Evolutionary conservation across 2,888 invertebrate genomes (phyloP).

Genomic region (Stomorhina lunata): DNA sequence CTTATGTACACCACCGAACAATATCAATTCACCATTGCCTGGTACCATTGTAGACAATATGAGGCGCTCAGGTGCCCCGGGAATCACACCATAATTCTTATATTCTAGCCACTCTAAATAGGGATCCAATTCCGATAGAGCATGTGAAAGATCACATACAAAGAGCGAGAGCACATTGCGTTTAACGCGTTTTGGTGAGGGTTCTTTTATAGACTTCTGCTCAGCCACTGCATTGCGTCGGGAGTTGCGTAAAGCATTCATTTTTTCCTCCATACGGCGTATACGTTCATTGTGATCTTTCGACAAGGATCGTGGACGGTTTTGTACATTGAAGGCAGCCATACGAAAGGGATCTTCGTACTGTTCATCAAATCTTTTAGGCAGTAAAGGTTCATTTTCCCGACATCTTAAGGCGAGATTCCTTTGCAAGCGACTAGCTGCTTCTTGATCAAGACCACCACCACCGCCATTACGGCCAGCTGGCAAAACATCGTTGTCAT

Average conservation of each 20-base stretch:
- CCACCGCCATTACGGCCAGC: constrained; percentile 33
- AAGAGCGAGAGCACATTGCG: constrained; percentile 89
- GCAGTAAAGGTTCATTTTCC: constrained; percentile 77
- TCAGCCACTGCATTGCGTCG: constrained; percentile 73
- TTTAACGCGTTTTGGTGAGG: constrained; percentile 83
- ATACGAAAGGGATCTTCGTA: constrained; percentile 81
- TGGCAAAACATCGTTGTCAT: constrained; percentile 68
- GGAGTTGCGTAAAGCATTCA: constrained; percentile 79
- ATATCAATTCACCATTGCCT: constrained; percentile 94
- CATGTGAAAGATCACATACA: constrained; percentile 90
- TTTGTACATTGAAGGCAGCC: constrained; percentile 82
- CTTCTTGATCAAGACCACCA: constrained; percentile 73
- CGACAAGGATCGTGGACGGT: constrained; percentile 79
- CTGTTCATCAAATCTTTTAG: constrained; percentile 78
- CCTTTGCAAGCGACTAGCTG: constrained; percentile 78
- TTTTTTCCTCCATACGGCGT: constrained; percentile 84
- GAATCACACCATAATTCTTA: constrained; percentile 84
- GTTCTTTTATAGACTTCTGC: constrained; percentile 73
- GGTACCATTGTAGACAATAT: constrained; percentile 93
- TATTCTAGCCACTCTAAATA: constrained; percentile 79
- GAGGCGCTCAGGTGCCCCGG: constrained; percentile 91
- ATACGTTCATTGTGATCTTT: constrained; percentile 85
- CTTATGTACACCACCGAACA: constrained; percentile 97
- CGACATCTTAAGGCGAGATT: constrained; percentile 78
- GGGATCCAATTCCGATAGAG: constrained; percentile 83